phyloP scores from a whole-genome alignment of 2,888 invertebrate species.

The Dasysyrphus albostriatus region DNA sequence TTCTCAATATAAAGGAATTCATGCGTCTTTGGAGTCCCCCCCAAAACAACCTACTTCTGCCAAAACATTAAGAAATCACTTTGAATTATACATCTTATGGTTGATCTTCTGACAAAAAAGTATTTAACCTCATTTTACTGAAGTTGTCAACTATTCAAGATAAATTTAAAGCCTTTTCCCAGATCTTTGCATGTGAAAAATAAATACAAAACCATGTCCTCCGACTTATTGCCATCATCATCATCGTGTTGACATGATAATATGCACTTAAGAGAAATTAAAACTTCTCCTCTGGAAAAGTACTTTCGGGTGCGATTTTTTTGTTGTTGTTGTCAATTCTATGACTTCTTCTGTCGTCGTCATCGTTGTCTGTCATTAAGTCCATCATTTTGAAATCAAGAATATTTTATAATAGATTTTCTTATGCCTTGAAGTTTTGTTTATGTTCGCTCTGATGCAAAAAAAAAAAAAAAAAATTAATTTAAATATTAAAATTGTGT shows the following conservation, averaged over 20 bases:
- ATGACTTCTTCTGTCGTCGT: background rate
- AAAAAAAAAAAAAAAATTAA: background rate
- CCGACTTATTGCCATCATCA: slow-evolving; percentile 29
- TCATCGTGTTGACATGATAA: slow-evolving; percentile 18
- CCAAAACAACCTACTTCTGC: background rate
- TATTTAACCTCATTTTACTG: background rate
- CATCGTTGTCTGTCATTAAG: background rate
- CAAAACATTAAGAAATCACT: background rate
- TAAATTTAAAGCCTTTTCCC: slow-evolving; percentile 22
- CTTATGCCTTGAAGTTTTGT: background rate
- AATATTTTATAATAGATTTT: slow-evolving; percentile 8
- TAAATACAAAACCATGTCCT: slow-evolving; percentile 24
- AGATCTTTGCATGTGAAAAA: background rate
- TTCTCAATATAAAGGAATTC: too few species aligned
- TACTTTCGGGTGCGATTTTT: background rate
- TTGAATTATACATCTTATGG: slow-evolving; percentile 3
- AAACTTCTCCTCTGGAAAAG: slow-evolving; percentile 12
- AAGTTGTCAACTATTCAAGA: background rate
- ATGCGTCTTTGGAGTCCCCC: too few species aligned
- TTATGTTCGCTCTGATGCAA: background rate
- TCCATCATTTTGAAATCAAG: slow-evolving; percentile 11
- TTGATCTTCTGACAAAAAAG: background rate
- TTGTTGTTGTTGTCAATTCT: background rate
- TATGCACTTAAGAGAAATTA: slow-evolving; percentile 56
- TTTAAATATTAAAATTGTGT: slow-evolving; percentile 6